phyloP scores from a whole-genome alignment of 2,797 vertebrate genomes.

The Cryptoblepharus egeriae region DNA sequence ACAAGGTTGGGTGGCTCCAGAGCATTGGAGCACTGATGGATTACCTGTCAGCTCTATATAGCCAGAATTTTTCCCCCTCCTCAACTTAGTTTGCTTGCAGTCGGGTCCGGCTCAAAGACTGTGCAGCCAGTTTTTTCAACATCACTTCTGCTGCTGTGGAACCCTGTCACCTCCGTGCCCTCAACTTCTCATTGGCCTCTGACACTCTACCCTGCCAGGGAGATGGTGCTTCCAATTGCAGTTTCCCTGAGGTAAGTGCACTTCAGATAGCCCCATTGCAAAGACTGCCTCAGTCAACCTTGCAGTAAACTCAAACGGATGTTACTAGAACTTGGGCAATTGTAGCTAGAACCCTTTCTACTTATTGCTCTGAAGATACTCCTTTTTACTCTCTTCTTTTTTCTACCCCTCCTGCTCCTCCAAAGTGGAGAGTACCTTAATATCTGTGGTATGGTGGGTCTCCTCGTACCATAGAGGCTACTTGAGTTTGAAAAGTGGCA shows the following conservation, averaged over 20 bases:
- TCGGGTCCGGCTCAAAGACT: conserved; percentile 83
- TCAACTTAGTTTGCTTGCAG: conserved; percentile 90
- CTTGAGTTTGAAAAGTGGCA: not conserved
- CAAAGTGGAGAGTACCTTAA: not conserved
- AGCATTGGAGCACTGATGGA: not conserved
- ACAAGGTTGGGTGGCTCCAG: not conserved
- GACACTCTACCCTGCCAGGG: conserved; percentile 83
- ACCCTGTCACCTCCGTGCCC: conserved; percentile 86
- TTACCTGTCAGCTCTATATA: not conserved
- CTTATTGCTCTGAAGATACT: not conserved
- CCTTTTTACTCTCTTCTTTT: not conserved
- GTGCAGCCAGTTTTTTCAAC: conserved; percentile 86
- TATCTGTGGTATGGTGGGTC: not conserved
- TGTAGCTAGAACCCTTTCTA: not conserved
- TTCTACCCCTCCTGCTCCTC: not conserved
- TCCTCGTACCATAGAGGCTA: not conserved
- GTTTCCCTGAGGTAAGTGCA: conserved; percentile 88
- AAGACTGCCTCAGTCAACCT: no score
- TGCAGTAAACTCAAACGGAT: no score
- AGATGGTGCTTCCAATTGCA: conserved; percentile 81
- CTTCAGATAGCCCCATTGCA: no score
- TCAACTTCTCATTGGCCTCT: conserved; percentile 86
- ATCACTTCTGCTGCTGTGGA: conserved; percentile 83
- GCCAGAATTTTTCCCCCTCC: not conserved
- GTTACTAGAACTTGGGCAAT: no score